Conservation (phyloP, 1,140 invertebrate genomes). For the Lycorma delicatula region DNA sequence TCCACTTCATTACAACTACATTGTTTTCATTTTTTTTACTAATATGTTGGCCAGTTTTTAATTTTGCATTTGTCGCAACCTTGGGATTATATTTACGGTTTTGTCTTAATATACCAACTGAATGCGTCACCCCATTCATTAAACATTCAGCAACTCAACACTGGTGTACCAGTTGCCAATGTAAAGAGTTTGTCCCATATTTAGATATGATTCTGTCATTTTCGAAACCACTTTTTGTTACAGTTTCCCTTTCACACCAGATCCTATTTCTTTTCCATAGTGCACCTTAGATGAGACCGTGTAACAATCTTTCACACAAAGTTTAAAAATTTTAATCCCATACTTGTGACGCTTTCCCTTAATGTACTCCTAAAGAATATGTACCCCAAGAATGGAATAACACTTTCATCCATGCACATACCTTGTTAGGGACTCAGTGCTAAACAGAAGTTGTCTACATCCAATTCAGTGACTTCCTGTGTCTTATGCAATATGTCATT, state of each 20-base stretch:
- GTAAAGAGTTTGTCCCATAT: constrained; percentile 35
- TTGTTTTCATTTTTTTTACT: not conserved
- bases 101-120: constrained; percentile 32
- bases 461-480: too few relatives aligned
- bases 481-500: too few relatives aligned
- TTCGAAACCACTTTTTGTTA: too few relatives aligned
- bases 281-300: too few relatives aligned
- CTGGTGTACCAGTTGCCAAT: constrained; percentile 40
- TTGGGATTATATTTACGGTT: constrained; percentile 31
- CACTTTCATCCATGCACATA: constrained; percentile 23
- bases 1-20: not conserved
- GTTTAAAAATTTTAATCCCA: constrained; percentile 27
- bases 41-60: constrained; percentile 24
- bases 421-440: not conserved
- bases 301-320: too few relatives aligned
- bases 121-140: constrained; percentile 30
- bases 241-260: too few relatives aligned
- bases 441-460: too few relatives aligned
- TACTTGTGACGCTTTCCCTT: constrained; percentile 26
- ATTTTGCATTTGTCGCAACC: constrained; percentile 30
- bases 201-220: too few relatives aligned
- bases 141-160: constrained; percentile 30
- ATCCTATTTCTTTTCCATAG: too few relatives aligned
- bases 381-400: constrained; percentile 25
- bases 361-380: constrained; percentile 26